Conservation (phyloP, 2,888 invertebrate genomes). For the Kuschelorhynchus macadamiae region DNA sequence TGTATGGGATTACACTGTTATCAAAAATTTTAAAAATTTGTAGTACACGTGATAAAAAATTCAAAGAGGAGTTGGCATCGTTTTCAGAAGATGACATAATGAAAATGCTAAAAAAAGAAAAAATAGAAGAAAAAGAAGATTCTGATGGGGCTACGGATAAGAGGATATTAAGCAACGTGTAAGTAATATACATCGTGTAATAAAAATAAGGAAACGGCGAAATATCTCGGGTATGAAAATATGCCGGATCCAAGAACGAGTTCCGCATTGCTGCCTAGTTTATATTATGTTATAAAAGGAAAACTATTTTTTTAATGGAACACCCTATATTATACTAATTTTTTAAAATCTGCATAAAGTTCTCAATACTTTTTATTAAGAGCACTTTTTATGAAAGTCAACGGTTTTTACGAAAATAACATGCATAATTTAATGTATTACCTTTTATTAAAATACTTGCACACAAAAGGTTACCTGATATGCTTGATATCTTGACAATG, state of each 20-base stretch:
- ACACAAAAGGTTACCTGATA: too few species aligned
- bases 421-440: too few species aligned
- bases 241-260: background rate
- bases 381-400: too few species aligned
- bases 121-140: background rate
- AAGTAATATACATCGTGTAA: background rate
- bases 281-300: background rate
- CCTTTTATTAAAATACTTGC: too few species aligned
- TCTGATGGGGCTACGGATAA: background rate
- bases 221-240: background rate
- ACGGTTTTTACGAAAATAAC: too few species aligned
- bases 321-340: too few species aligned
- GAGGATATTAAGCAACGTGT: background rate
- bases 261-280: too few species aligned
- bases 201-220: too few species aligned
- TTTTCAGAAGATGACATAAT: constrained; percentile 10
- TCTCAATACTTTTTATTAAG: too few species aligned
- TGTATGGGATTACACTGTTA: constrained; percentile 53
- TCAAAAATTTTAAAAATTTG: constrained; percentile 40
- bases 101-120: background rate
- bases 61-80: constrained; percentile 26
- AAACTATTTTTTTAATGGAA: too few species aligned
- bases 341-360: too few species aligned
- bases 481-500: too few species aligned
- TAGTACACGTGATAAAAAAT: constrained; percentile 36